Evolutionary conservation across 2,888 invertebrate genomes (phyloP).

Genomic region (Hecatera dysodea): DNA sequence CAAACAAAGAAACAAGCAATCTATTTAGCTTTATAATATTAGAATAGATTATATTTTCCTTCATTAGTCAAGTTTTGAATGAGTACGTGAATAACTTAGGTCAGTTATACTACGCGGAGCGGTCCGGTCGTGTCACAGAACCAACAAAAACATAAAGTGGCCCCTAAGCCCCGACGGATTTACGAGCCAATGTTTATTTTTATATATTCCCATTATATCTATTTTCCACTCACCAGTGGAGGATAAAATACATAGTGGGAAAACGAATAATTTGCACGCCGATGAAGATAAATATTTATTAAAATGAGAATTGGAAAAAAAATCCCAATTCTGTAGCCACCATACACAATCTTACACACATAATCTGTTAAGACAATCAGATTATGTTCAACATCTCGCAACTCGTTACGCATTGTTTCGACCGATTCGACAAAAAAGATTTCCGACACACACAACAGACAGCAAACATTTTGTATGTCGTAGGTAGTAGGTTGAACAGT

Average conservation of each 20-base stretch:
- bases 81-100: not conserved
- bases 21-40: too few species aligned
- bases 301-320: not conserved
- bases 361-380: not conserved
- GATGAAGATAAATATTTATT: not conserved
- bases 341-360: not conserved
- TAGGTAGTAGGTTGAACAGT: not conserved
- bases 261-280: not conserved
- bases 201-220: too few species aligned
- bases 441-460: not conserved
- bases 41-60: slow-evolving; percentile 9
- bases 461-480: not conserved
- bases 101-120: not conserved
- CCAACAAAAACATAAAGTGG: not conserved
- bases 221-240: not conserved
- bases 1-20: too few species aligned
- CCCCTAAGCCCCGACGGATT: too few species aligned
- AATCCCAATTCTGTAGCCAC: too few species aligned
- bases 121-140: too few species aligned
- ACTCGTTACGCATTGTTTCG: not conserved
- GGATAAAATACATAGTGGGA: not conserved
- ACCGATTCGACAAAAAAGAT: not conserved
- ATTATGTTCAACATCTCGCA: not conserved
- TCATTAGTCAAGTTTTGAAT: slow-evolving; percentile 15
- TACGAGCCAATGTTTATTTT: too few species aligned